Conservation (phyloP, 2,113 vertebrate genomes). For the Xiphias gladius region DNA sequence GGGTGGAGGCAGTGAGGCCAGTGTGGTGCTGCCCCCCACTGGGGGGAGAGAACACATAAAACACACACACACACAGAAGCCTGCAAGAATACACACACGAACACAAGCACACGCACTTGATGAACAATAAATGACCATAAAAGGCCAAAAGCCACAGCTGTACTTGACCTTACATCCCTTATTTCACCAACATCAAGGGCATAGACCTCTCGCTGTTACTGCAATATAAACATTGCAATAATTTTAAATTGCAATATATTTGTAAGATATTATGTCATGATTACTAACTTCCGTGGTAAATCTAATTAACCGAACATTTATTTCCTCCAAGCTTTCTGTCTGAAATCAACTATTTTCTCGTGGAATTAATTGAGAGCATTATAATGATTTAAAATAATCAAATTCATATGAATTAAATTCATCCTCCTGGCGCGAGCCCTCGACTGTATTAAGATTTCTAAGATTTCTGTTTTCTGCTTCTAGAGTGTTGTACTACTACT, state of each 20-base stretch:
- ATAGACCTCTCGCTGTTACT: conserved; percentile 55
- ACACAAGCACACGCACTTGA: conserved; percentile 49
- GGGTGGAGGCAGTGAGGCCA: conserved; percentile 74
- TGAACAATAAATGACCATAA: conserved; percentile 74
- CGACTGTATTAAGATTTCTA: conserved; percentile 35
- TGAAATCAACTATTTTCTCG: conserved; percentile 46
- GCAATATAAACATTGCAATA: conserved; percentile 44
- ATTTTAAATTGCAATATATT: conserved; percentile 66
- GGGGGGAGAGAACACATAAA: conserved; percentile 75
- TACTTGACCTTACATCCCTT: conserved; percentile 66
- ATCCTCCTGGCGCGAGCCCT: conserved; percentile 48
- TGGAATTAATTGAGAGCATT: conserved; percentile 60
- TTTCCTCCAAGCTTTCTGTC: conserved; percentile 51
- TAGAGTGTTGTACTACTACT: conserved; percentile 8
- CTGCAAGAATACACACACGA: conserved; percentile 39
- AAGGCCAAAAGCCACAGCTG: conserved; percentile 70
- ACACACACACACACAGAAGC: conserved; percentile 51
- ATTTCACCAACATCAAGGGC: conserved; percentile 68
- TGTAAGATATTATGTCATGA: conserved; percentile 53
- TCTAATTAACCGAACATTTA: conserved; percentile 72
- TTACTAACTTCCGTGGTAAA: conserved; percentile 64
- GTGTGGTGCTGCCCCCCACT: conserved; percentile 74
- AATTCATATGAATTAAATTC: conserved; percentile 12
- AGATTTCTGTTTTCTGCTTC: no score
- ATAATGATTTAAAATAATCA: neutral